Percentiles rank a stretch among this genome's conserved stretches.
Conservation (phyloP, 2,888 invertebrate genomes). For the Helicoverpa assulta region DNA sequence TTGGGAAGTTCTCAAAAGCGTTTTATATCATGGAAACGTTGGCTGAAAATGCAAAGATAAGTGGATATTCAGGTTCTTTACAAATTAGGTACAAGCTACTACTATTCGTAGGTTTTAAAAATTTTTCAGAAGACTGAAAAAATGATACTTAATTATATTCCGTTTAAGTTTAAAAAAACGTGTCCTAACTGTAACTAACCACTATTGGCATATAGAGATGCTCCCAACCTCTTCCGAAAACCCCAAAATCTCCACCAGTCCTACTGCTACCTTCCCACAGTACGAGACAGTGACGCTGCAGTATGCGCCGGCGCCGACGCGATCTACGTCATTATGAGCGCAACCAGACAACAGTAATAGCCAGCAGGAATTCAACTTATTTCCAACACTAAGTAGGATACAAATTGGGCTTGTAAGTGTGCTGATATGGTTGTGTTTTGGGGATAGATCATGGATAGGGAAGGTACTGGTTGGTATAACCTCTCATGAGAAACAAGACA, state of each 20-base stretch:
- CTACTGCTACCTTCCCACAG: conserved; percentile 33
- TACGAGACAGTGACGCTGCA: conserved; percentile 77
- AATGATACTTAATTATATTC: too few species aligned
- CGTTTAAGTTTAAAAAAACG: too few species aligned
- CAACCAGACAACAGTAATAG: conserved; percentile 62
- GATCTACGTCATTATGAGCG: conserved; percentile 60
- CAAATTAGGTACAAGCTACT: too few species aligned
- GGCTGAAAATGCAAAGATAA: too few species aligned
- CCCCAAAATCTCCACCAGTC: neutral
- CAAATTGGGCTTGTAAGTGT: conserved; percentile 40
- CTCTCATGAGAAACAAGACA: too few species aligned
- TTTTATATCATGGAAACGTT: neutral
- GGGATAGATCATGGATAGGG: neutral
- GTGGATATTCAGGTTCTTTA: too few species aligned
- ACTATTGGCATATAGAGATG: too few species aligned
- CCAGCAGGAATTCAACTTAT: conserved; percentile 63
- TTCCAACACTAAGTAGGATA: conserved; percentile 44
- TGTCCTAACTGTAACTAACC: too few species aligned
- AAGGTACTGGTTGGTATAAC: neutral
- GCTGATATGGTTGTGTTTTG: conserved; percentile 1
- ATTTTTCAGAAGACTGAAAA: too few species aligned
- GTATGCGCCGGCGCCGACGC: conserved; percentile 74
- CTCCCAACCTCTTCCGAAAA: too few species aligned
- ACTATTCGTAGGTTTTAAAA: too few species aligned
- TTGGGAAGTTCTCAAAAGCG: neutral